A percentile compares a stretch with the other conserved stretches of the same genome.
Evolutionary conservation across 2,888 invertebrate genomes (phyloP).

Genomic region (Hirtodrosophila histrioides): DNA sequence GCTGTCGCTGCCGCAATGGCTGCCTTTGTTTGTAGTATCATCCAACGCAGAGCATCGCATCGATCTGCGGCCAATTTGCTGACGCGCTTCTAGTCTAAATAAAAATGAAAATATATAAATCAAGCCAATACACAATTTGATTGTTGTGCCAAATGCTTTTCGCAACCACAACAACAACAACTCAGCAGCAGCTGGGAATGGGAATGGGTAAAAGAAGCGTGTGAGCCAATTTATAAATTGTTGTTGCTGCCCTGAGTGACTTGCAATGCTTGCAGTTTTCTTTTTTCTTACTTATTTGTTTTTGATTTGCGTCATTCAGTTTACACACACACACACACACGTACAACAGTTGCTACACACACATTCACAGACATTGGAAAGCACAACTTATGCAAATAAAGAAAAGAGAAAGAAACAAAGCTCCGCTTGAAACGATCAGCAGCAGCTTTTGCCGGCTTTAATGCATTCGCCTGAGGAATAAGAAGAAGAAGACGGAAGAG

Average conservation of each 20-base stretch:
- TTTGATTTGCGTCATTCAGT: conserved; percentile 68
- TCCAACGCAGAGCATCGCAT: conserved; percentile 17
- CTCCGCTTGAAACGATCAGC: conserved; percentile 20
- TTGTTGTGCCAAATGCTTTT: conserved; percentile 67
- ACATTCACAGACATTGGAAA: conserved; percentile 5
- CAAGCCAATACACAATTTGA: conserved; percentile 55
- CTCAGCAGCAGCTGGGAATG: conserved; percentile 10
- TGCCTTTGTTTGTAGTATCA: conserved; percentile 32
- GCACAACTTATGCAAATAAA: conserved; percentile 15
- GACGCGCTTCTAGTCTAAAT: conserved; percentile 52
- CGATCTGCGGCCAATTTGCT: conserved; percentile 57
- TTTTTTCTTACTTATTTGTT: conserved; percentile 8
- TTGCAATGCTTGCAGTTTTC: conserved; percentile 51
- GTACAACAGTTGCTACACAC: conserved; percentile 1
- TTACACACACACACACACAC: conserved; percentile 11
- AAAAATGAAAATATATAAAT: conserved; percentile 49
- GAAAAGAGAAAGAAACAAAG: conserved; percentile 8
- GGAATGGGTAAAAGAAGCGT: conserved; percentile 40
- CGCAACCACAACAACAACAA: conserved; percentile 34
- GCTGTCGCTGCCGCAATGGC: conserved; percentile 26
- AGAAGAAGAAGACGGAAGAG: conserved; percentile 6
- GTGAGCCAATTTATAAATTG: conserved; percentile 36
- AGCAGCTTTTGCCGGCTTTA: conserved; percentile 33
- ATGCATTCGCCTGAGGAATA: conserved; percentile 30
- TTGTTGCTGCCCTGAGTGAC: conserved; percentile 43